Conservation (phyloP, 1,140 invertebrate genomes). For the Drosophila willistoni region DNA sequence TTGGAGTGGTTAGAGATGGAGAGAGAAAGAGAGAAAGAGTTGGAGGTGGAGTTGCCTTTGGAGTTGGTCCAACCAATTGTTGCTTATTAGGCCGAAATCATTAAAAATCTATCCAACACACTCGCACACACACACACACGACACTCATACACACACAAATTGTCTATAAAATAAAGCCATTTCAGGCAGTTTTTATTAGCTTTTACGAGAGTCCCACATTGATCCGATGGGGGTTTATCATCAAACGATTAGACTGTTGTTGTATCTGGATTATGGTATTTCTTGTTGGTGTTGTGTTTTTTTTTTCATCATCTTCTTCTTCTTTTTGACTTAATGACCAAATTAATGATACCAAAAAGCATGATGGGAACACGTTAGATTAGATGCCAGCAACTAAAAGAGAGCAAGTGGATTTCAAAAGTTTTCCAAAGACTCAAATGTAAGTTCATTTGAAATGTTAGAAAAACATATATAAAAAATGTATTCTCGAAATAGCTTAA, state of each 20-base stretch:
- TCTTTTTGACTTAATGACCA: constrained; percentile 44
- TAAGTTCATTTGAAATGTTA: background rate
- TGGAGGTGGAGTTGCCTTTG: constrained; percentile 30
- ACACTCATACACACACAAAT: constrained; percentile 19
- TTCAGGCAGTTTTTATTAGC: constrained; percentile 60
- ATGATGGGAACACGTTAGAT: constrained; percentile 53
- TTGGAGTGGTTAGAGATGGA: constrained; percentile 22
- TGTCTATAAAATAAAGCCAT: constrained; percentile 66
- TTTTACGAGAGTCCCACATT: constrained; percentile 52
- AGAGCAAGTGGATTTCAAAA: background rate
- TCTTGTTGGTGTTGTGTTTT: constrained; percentile 32
- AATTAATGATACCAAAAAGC: constrained; percentile 58
- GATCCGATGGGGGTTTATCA: constrained; percentile 48
- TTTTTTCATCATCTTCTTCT: constrained; percentile 9
- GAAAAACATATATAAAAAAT: background rate
- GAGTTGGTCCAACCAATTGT: constrained; percentile 59
- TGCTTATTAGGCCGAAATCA: constrained; percentile 75
- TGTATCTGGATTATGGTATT: constrained; percentile 22
- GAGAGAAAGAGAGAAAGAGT: constrained; percentile 7
- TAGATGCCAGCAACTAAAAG: constrained; percentile 44
- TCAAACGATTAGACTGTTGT: constrained; percentile 61
- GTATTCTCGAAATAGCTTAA: background rate
- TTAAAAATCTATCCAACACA: constrained; percentile 61
- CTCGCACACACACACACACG: constrained; percentile 24
- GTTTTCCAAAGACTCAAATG: background rate